Evolutionary conservation across 2,113 vertebrate genomes (phyloP), one percentile per base, ranked within the genome.

Genomic region (Eulemur rufifrons): DNA sequence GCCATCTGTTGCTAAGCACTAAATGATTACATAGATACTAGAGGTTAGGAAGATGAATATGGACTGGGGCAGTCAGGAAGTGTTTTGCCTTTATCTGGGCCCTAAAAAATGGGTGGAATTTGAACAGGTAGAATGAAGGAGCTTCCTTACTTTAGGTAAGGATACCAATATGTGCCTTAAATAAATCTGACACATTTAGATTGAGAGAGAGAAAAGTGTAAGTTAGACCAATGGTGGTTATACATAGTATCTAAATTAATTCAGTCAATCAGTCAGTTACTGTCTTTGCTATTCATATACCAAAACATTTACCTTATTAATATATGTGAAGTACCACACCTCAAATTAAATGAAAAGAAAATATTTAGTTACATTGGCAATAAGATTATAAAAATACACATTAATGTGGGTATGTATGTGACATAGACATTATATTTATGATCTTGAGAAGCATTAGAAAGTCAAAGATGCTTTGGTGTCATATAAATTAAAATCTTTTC

Each of bases 401-500:
- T 86, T 80, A 50, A 11, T 25, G 12, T 90, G 39, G 27, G 27
- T 20, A 69, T 86, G 13, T 85, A 27, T 61, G 18, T 74, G 73
- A 89, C 37, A 17, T 4, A 80, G 63, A 86, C 64, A 47, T 84
- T 89, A 4, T 45, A 39, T 78, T 89, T 83, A 23, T 87, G n/a
- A n/a, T 78, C 3, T 73, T 15, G 20, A 77, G 7, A 18, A 88
- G 52, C 59, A 59, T 42, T 66, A 61, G 52, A 6, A 50, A 76
- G 12, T 71, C 89, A 78, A 91, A 91, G 34, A 66, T 89, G 25
- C 66, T 78, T 64, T 95, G 27, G 21, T 32, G 15, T 59, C 64
- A 42, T 59, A 45, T 59, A 76, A 86, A 74, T 83, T 45, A 93
- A 91, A 95, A 88, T 91, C 8, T 86, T 82, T 76, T 56, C 21